Evolutionary conservation across 2,888 invertebrate genomes (phyloP), one percentile per base, ranked within the genome.

Genomic region (Zaprionus obscuricornis): DNA sequence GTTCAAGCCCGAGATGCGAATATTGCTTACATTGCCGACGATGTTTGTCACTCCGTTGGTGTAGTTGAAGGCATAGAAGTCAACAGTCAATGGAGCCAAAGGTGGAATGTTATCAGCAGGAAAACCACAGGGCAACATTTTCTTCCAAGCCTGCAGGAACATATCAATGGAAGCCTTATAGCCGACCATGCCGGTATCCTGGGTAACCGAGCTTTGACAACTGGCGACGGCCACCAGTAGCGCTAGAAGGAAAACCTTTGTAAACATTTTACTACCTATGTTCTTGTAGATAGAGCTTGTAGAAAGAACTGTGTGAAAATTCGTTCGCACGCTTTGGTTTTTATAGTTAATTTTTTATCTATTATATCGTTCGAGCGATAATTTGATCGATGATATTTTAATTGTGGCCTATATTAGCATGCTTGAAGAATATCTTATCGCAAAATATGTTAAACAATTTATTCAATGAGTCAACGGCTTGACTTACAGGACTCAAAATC

Each of bases 121-220:
- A 50, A 68, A 85, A 24, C 88, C 88, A 39, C 87, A 88, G 7
- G 87, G 86, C 57, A 87, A 72, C 10, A 87, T 67, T 1, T 62
- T 64, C 36, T 73, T 65, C 40, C 77, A 71, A 4, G 86, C 69
- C 1, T 16, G 33, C 1, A 71, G 27, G 22, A 66, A 78, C 40
- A 59, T 59, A 3, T 22, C 18, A 7, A 84, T 16, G 3, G 88
- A 71, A 1, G 71, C 51, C 6, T 65, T 70, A 42, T 81, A 64
- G 40, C 71, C 45, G 1, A 62, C 34, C 2, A 54, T 14, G 24
- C 36, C 36, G 7, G 27, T 26, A 27, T 56, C 43, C 37, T 58
- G 46, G 2, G 34, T 29, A 17, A 59, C 14, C 1, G 54, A 51
- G 26, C 50, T 24, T 45, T 3, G 22, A 11, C 60, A 51, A 16